A percentile compares a stretch with the other conserved stretches of the same genome.
phyloP scores from a whole-genome alignment of 2,888 invertebrate species.

The Xanthostigma xanthostigma region DNA sequence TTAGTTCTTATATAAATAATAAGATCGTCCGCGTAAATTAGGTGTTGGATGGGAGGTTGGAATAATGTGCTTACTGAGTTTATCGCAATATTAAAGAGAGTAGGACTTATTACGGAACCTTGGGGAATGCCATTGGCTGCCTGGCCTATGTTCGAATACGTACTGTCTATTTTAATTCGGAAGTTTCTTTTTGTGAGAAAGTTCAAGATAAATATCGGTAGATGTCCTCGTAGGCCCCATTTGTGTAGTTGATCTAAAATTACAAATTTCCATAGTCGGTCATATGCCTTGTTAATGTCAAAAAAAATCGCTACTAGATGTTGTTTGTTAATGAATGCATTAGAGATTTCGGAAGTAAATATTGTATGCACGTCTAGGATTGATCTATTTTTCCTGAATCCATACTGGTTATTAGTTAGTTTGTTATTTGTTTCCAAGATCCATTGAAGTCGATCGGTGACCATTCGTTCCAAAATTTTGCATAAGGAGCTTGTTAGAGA shows the following conservation, averaged over 20 bases:
- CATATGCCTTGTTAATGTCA: constrained; percentile 10
- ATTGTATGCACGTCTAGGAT: background rate
- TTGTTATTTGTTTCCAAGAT: background rate
- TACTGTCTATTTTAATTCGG: constrained; percentile 1
- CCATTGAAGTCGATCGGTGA: background rate
- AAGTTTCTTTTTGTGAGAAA: background rate
- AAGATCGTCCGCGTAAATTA: background rate
- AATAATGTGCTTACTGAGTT: background rate
- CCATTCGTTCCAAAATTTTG: constrained; percentile 2
- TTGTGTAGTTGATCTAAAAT: background rate
- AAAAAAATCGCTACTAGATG: constrained; percentile 8
- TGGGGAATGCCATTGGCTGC: constrained; percentile 3
- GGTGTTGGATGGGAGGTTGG: background rate
- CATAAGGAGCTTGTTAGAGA: background rate
- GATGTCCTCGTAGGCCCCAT: background rate
- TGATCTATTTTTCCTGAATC: too few species aligned
- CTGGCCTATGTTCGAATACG: background rate
- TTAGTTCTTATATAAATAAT: background rate
- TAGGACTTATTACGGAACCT: constrained; percentile 1
- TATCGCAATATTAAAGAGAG: constrained; percentile 1
- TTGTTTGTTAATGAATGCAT: constrained; percentile 8
- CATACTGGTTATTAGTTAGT: background rate
- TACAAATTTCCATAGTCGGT: constrained; percentile 4
- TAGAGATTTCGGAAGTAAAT: constrained; percentile 6
- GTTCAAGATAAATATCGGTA: background rate